These are phyloP conservation scores for Pocota personata DNA, from an alignment of 2,888 invertebrate species.

Conservation along the genomic window DNA sequence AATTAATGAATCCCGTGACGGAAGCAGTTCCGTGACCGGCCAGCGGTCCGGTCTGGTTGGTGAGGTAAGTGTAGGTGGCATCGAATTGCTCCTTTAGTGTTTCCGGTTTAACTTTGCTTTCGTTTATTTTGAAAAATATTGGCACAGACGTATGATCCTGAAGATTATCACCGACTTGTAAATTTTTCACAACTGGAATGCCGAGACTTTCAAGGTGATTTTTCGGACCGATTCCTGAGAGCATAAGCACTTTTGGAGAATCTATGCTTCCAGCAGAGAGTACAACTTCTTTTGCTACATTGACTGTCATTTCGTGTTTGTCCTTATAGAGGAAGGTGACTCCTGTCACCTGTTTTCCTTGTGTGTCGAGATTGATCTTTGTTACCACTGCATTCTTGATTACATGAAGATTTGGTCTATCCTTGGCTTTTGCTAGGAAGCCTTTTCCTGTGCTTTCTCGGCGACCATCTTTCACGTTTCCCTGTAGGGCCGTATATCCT, in stretches of 20 bases:
- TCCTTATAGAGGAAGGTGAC: constrained; percentile 84
- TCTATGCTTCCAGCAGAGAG: constrained; percentile 80
- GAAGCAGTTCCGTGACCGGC: constrained; percentile 81
- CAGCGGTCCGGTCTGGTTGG: constrained; percentile 83
- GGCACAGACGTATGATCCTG: constrained; percentile 90
- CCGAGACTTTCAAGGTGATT: constrained; percentile 75
- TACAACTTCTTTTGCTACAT: constrained; percentile 77
- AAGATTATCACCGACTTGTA: constrained; percentile 88
- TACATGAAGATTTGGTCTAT: constrained; percentile 85
- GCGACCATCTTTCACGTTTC: constrained; percentile 85
- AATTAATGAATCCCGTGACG: constrained; percentile 85
- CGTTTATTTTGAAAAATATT: constrained; percentile 81
- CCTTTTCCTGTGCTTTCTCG: constrained; percentile 90
- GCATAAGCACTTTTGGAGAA: constrained; percentile 80
- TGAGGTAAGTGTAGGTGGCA: constrained; percentile 82
- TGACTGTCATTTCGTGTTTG: constrained; percentile 73
- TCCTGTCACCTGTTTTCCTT: constrained; percentile 82
- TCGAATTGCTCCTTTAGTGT: constrained; percentile 78
- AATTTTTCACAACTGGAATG: constrained; percentile 75
- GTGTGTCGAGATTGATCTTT: constrained; percentile 83
- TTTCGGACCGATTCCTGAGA: constrained; percentile 80
- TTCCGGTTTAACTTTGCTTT: constrained; percentile 42
- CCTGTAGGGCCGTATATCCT: constrained; percentile 84
- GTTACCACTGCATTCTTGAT: constrained; percentile 85
- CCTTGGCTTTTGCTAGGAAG: constrained; percentile 84